Base-by-base conservation (phyloP, 92 coral and sea anemone genomes). In the Palythoa grandiflora region DNA sequence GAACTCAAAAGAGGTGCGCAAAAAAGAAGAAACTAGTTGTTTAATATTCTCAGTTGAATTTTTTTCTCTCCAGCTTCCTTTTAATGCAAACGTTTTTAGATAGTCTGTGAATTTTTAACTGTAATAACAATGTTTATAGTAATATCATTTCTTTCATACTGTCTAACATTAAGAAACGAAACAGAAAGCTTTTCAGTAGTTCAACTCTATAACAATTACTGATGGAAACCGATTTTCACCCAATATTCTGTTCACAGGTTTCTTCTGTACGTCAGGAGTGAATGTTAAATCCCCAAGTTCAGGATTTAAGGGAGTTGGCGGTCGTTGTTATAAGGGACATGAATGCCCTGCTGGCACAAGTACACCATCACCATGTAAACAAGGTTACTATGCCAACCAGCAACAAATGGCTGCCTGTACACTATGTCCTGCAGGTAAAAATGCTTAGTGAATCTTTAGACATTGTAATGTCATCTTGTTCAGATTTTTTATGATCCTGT, bases 331-430 rank as follows among this genome's bases (percentile, higher is more conserved):
- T 53, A 89, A 54, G 13, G 99, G 99, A 1, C 91, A 97, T 68
- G 99, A 95, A 88, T 97, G 99, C 79, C 98, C 96, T 36, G 90
- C 76, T 44, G 98, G 98, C 37, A 95, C 94, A 54, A 90, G 91
- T 55, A 84, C 90, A 13, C 91, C 94, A 8, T 89, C 96, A 44
- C 94, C 98, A 6, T 97, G 99, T 71, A 89, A 92, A 54, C 96
- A 87, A 20, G 99, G 99, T 40, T 93, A 83, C 81, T 97, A 92
- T 73, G 99, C 98, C 19, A 66, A 89, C 8, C 92, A 81, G 75
- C 84, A 88, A n/a, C 83, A 90, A 86, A 91, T 94, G 96, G 93
- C 93, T n/a, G 95, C 93, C 61, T 97, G 99, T 74, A 88, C 87
- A 38, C 38, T 90, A 37, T 97, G 99, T 75, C 96, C 97, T 15